Base-by-base conservation (phyloP, 1,140 invertebrate genomes). In the Trichonephila clavata region DNA sequence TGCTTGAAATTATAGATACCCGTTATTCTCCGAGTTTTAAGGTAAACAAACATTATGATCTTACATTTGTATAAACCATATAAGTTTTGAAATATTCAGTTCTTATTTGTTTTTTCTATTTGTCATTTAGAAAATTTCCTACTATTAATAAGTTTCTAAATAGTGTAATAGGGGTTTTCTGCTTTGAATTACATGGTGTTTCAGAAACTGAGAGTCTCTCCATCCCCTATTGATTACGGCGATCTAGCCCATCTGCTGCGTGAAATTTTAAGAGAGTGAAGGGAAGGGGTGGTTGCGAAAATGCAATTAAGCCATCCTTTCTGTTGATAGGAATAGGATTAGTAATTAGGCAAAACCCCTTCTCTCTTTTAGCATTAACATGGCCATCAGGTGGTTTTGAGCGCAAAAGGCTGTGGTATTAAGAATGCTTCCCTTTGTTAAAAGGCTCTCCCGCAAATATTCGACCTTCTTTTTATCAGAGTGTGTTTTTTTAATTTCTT, bases 371-470 rank as follows among this genome's bases (percentile, higher is more conserved):
- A 20, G 39, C 43, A 57, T 59, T 57, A 83, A 83, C 89, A 39
- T 16, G 71, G 50, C 89, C 77, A 90, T 90, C 89, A 90, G 89
- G 89, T 90, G 89, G 89, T 90, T 61, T 89, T 68, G 87, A 65
- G 18, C 21, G 61, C 50, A 89, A 77, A 89, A 68, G 65, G 57
- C 87, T 77, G 87, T n/a, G 65, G 87, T 88, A 88, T 68, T 88
- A 60, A 50, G 86, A 88, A 68, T 39, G 63, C 86, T 27, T 57
- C 32, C 21, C n/a, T n/a, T 24, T 59, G 43, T 68, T 14, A 60
- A 84, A 84, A 68, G 1, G n/a, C 65, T 27, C 10, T 50, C 50
- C 50, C 50, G 10, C 50, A 50, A 50, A 50, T 13, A 50, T 39
- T 39, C 32, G 32, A 39, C 32, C 4, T 50, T 50, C 50, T 50